These are phyloP conservation scores for Nettapus auritus DNA, from an alignment of 2,113 vertebrate genomes.

Conservation along the genomic window DNA sequence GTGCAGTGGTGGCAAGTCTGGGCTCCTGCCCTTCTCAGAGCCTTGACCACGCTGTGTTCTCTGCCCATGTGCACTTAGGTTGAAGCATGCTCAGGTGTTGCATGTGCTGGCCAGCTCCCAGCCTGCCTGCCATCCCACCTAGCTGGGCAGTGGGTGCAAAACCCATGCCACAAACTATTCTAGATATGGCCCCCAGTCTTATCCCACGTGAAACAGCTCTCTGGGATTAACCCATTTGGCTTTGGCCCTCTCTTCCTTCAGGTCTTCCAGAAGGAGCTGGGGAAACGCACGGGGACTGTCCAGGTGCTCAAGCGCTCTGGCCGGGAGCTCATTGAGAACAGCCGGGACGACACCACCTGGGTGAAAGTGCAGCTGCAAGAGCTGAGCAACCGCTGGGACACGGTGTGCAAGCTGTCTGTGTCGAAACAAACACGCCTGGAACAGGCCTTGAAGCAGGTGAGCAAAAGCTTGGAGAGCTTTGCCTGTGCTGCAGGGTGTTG, in stretches of 20 bases:
- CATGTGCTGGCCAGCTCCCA: background rate
- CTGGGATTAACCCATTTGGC: background rate
- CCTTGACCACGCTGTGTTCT: no score
- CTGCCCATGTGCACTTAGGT: rapidly evolving
- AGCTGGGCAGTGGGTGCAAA: background rate
- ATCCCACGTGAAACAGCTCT: rapidly evolving
- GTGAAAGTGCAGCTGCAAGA: conserved; percentile 98
- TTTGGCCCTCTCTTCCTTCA: conserved; percentile 32
- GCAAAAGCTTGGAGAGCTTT: background rate
- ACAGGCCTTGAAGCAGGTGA: conserved; percentile 93
- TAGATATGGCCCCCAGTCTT: no score
- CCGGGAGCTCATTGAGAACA: conserved; percentile 93
- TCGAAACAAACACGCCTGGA: conserved; percentile 95
- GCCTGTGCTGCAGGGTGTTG: background rate
- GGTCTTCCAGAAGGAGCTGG: conserved; percentile 98
- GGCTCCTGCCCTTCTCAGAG: background rate
- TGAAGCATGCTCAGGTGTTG: rapidly evolving
- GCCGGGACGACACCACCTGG: conserved; percentile 94
- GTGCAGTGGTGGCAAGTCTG: background rate
- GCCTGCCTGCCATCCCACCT: background rate
- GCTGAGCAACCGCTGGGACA: conserved; percentile 97
- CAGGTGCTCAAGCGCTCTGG: conserved; percentile 95
- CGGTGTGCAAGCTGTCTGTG: conserved; percentile 93
- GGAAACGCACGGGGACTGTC: conserved; percentile 92
- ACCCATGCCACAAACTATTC: rapidly evolving